These are phyloP conservation scores for Blastobasis lacticolella DNA, from an alignment of 2,888 invertebrate species.

Conservation along the genomic window DNA sequence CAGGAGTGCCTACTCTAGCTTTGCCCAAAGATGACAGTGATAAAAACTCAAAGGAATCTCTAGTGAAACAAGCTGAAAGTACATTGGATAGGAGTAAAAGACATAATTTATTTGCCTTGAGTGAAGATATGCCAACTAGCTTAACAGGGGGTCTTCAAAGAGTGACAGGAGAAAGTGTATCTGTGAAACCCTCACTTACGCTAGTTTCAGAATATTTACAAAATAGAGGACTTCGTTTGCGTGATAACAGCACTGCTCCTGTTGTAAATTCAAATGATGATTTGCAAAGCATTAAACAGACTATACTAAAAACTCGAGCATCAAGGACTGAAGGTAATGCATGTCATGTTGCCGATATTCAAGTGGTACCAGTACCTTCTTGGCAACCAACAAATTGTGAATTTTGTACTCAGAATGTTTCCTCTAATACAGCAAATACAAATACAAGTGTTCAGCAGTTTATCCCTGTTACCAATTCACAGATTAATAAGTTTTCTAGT, in stretches of 20 bases:
- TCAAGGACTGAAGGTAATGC: conserved; percentile 49
- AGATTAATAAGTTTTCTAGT: conserved; percentile 33
- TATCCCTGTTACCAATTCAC: conserved; percentile 25
- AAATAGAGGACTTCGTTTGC: conserved; percentile 46
- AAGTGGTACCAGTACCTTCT: conserved; percentile 49
- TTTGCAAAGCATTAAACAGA: conserved; percentile 49
- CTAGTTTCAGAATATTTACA: conserved; percentile 59
- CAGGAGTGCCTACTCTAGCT: conserved; percentile 36
- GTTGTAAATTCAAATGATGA: conserved; percentile 26
- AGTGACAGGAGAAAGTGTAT: conserved; percentile 22
- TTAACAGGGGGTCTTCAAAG: conserved; percentile 37
- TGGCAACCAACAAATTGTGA: conserved; percentile 44
- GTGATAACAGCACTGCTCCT: conserved; percentile 30
- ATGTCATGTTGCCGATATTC: conserved; percentile 55
- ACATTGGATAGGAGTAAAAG: conserved; percentile 40
- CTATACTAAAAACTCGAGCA: conserved; percentile 45
- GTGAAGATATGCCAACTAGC: conserved; percentile 62
- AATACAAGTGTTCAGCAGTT: conserved; percentile 12
- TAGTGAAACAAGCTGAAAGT: conserved; percentile 26
- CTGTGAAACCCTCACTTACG: conserved; percentile 42
- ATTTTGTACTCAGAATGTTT: conserved; percentile 21
- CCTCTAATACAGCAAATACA: background rate
- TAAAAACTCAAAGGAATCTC: conserved; percentile 32
- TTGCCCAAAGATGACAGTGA: conserved; percentile 37
- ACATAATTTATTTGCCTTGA: conserved; percentile 56